Conservation (phyloP, 2,113 vertebrate species). For the Plecotus auritus region DNA sequence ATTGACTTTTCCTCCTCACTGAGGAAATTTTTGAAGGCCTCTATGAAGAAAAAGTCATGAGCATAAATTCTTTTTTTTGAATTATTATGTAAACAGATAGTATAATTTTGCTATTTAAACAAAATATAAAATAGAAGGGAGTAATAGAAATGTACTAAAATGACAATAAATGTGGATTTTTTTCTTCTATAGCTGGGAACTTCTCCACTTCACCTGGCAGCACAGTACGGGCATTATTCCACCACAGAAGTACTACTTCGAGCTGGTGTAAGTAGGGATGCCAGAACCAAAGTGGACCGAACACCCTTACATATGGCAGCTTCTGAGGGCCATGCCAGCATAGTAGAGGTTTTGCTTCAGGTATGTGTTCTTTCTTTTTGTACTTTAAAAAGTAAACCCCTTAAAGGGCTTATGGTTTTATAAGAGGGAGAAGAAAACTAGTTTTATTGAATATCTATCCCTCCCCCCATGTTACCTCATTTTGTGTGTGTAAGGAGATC, state of each 20-base stretch:
- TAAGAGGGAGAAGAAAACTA: neutral
- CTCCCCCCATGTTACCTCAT: neutral
- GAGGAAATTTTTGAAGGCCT: neutral
- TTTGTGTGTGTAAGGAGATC: neutral
- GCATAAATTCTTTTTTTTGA: neutral
- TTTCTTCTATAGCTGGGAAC: slow-evolving; percentile 84
- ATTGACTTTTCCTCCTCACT: neutral
- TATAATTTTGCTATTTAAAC: neutral
- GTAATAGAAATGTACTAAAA: neutral
- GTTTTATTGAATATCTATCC: slow-evolving; percentile 10
- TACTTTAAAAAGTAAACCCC: neutral
- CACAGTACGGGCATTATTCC: slow-evolving; percentile 90
- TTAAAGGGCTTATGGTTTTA: neutral
- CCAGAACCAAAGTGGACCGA: slow-evolving; percentile 91
- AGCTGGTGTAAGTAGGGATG: slow-evolving; percentile 90
- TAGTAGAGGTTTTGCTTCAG: slow-evolving; percentile 91
- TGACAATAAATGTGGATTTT: neutral
- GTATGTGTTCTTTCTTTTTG: slow-evolving; percentile 71
- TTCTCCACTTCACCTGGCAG: slow-evolving; percentile 90
- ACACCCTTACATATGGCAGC: slow-evolving; percentile 91
- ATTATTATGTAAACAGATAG: neutral
- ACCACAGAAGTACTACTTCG: slow-evolving; percentile 90
- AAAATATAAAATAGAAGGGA: neutral
- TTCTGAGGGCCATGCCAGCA: slow-evolving; percentile 89
- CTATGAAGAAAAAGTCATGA: neutral